Percentiles rank a stretch among this genome's conserved stretches.
These are phyloP conservation scores for Hippoglossus stenolepis DNA, from an alignment of 2,113 vertebrate species.

Conservation along the genomic window DNA sequence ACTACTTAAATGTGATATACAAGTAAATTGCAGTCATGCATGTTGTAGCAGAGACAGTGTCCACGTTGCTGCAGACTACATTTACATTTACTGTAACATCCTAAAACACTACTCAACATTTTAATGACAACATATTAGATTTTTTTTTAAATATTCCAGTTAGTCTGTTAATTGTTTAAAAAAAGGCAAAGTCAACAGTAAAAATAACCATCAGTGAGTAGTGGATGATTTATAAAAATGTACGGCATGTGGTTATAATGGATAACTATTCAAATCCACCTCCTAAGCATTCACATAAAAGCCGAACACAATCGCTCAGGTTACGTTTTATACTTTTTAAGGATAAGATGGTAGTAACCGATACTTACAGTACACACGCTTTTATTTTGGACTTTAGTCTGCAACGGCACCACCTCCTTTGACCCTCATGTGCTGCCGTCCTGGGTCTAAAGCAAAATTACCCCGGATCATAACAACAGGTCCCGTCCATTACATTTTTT, in stretches of 20 bases:
- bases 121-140: background rate
- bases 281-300: constrained; percentile 10
- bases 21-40: background rate
- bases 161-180: constrained; percentile 9
- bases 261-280: background rate
- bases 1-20: background rate
- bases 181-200: background rate
- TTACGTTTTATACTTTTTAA: background rate
- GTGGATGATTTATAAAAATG: background rate
- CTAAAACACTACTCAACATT: constrained; percentile 6
- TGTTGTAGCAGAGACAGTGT: background rate
- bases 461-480: constrained; percentile 81
- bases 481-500: constrained; percentile 71
- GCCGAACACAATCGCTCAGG: background rate
- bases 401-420: constrained; percentile 74
- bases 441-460: constrained; percentile 74
- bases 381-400: constrained; percentile 59
- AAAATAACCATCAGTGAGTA: background rate
- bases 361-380: constrained; percentile 67
- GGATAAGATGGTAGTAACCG: constrained; percentile 32
- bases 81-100: background rate
- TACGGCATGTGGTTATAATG: background rate
- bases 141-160: constrained; percentile 8
- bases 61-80: background rate
- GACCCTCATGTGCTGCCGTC: constrained; percentile 77